Conservation (phyloP, 23 tunicate species). For the Ciona savignyi region DNA sequence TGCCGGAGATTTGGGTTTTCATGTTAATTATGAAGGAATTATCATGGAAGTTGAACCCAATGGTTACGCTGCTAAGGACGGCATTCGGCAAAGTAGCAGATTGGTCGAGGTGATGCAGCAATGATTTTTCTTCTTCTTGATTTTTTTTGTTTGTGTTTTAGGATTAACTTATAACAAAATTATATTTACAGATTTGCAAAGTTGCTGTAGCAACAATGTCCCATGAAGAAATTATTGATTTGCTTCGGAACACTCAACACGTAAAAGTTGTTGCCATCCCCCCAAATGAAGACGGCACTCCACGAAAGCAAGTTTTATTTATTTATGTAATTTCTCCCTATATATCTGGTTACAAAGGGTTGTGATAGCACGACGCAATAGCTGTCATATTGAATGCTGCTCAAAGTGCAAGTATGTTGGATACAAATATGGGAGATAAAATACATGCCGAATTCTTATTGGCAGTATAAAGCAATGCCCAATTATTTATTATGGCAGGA, state of each 20-base stretch:
- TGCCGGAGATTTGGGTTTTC: conserved; percentile 65
- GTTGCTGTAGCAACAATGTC: conserved; percentile 73
- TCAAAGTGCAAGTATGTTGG: too few species aligned
- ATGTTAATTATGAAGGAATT: conserved; percentile 89
- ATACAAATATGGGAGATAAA: too few species aligned
- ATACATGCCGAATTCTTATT: too few species aligned
- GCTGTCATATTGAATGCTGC: too few species aligned
- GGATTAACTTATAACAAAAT: not conserved
- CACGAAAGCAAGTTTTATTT: conserved; percentile 78
- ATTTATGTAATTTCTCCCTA: too few species aligned
- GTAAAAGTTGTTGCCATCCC: conserved; percentile 58
- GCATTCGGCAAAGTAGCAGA: conserved; percentile 68
- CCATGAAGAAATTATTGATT: conserved; percentile 65
- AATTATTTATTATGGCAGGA: too few species aligned
- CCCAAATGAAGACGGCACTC: conserved; percentile 91
- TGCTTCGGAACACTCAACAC: conserved; percentile 45
- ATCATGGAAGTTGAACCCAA: conserved; percentile 68
- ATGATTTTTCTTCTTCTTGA: not conserved
- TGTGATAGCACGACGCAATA: too few species aligned
- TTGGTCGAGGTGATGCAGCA: conserved; percentile 62
- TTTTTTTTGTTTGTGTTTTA: not conserved
- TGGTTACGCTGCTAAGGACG: conserved; percentile 47
- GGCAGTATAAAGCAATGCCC: too few species aligned
- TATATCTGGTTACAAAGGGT: too few species aligned
- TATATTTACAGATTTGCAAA: conserved; percentile 52